Conservation (phyloP, 2,888 invertebrate species). For the Drosophila heteroneura region DNA sequence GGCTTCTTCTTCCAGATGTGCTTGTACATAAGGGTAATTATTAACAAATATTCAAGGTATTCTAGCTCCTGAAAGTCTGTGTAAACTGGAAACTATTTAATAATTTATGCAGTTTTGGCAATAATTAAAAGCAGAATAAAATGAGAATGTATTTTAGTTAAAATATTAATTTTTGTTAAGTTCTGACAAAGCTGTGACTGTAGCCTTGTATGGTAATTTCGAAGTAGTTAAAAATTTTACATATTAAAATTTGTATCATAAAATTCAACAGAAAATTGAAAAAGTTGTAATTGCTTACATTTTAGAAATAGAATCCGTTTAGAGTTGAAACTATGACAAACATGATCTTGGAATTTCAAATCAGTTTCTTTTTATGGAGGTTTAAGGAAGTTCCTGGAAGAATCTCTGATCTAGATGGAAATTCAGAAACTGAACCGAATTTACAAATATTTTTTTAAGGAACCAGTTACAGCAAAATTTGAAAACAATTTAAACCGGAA, state of each 20-base stretch:
- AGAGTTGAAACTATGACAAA: not conserved
- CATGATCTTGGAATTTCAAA: not conserved
- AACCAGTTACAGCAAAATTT: not conserved
- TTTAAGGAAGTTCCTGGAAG: not conserved
- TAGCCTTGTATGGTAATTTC: not conserved
- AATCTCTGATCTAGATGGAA: too few species aligned
- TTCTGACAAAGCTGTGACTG: not conserved
- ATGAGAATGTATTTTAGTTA: not conserved
- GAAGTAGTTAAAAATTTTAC: accelerated
- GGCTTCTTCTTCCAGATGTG: too few species aligned
- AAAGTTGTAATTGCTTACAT: not conserved
- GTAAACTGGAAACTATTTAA: not conserved
- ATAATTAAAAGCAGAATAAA: not conserved
- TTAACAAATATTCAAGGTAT: not conserved
- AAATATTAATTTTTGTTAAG: not conserved
- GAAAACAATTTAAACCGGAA: not conserved
- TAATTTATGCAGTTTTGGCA: not conserved
- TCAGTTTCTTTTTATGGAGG: not conserved
- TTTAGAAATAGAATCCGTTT: not conserved
- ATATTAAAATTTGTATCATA: not conserved
- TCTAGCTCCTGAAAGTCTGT: too few species aligned
- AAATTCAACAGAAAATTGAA: not conserved
- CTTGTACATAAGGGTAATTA: not conserved
- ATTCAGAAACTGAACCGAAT: not conserved
- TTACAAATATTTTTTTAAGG: not conserved